These are phyloP conservation scores for Phenacoccus solenopsis DNA, from an alignment of 1,140 invertebrate species.

Conservation along the genomic window DNA sequence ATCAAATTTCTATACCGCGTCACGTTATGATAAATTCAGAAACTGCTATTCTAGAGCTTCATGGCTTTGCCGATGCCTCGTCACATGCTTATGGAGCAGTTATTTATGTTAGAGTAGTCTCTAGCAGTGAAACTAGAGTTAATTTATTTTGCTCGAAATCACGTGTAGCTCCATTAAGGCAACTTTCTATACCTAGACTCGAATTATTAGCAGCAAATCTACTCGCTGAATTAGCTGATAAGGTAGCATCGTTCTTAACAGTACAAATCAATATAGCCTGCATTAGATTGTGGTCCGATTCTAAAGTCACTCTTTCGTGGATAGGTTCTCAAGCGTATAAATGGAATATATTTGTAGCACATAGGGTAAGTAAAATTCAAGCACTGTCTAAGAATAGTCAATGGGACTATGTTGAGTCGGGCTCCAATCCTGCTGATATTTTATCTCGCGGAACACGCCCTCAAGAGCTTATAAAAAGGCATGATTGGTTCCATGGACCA, in stretches of 20 bases:
- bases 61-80: constrained; percentile 32
- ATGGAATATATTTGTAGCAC: constrained; percentile 30
- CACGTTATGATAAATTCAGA: neutral
- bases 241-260: constrained; percentile 22
- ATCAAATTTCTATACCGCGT: constrained; percentile 14
- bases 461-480: constrained; percentile 5
- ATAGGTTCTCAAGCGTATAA: constrained; percentile 24
- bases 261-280: constrained; percentile 7
- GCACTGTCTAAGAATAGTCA: constrained; percentile 22
- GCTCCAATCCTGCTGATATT: constrained; percentile 31
- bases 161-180: constrained; percentile 25
- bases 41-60: constrained; percentile 20
- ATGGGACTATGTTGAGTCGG: constrained; percentile 30
- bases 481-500: constrained; percentile 25
- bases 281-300: constrained; percentile 30
- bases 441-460: constrained; percentile 28
- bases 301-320: constrained; percentile 31
- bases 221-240: constrained; percentile 30
- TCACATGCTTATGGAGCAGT: constrained; percentile 30
- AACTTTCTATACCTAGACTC: constrained; percentile 34
- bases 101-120: constrained; percentile 29
- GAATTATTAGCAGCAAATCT: constrained; percentile 36
- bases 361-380: constrained; percentile 31
- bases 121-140: constrained; percentile 12
- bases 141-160: constrained; percentile 24